Conservation (phyloP, 2,888 invertebrate species). For the Pemphredon lugubris region DNA sequence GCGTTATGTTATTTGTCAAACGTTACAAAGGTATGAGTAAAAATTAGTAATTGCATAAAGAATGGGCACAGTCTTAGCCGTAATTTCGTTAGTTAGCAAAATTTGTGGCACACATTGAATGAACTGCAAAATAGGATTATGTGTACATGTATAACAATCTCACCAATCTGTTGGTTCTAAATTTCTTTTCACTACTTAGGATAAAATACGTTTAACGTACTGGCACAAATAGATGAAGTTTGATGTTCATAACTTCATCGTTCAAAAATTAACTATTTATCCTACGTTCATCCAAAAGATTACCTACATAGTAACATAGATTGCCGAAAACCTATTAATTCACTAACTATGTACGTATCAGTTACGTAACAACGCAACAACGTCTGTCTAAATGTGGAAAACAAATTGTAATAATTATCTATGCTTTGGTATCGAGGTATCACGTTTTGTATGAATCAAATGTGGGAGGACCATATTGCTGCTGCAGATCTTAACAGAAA, state of each 20-base stretch:
- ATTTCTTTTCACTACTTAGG: not conserved
- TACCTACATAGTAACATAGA: not conserved
- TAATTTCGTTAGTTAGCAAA: slow-evolving; percentile 12
- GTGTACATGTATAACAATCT: slow-evolving; percentile 10
- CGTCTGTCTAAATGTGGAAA: slow-evolving; percentile 5
- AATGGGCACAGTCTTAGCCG: slow-evolving; percentile 27
- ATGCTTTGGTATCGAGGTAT: slow-evolving; percentile 10
- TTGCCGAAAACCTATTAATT: slow-evolving; percentile 15
- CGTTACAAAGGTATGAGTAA: slow-evolving; percentile 10
- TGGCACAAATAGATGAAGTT: slow-evolving; percentile 7
- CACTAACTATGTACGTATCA: slow-evolving; percentile 3
- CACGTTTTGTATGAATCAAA: slow-evolving; percentile 23
- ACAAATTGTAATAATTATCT: slow-evolving; percentile 19
- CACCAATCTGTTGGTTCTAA: not conserved
- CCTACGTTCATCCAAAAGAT: slow-evolving; percentile 2
- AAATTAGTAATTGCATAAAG: slow-evolving; percentile 4
- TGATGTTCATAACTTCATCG: slow-evolving; percentile 2
- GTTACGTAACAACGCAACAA: slow-evolving; percentile 5
- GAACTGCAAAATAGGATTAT: slow-evolving; percentile 21
- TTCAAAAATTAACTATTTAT: slow-evolving; percentile 2
- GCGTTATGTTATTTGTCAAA: not conserved
- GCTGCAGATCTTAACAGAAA: slow-evolving; percentile 52
- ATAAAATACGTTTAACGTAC: slow-evolving; percentile 1
- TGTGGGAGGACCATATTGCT: slow-evolving; percentile 49
- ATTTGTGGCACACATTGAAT: slow-evolving; percentile 37